phyloP scores from a whole-genome alignment of 1,140 invertebrate species.

The Laupala kohalensis region DNA sequence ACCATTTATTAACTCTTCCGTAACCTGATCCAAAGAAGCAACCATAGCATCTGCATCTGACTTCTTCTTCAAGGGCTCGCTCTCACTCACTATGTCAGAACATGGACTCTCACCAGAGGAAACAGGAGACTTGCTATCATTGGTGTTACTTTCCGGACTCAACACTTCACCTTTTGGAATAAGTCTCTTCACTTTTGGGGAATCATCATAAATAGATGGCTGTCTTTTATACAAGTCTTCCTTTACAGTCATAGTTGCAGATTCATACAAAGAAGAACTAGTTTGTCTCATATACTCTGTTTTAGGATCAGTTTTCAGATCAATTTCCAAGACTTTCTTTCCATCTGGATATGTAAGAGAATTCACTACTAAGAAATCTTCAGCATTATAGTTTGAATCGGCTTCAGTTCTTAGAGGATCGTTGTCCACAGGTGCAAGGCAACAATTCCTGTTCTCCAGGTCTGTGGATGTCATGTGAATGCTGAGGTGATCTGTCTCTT shows the following conservation, averaged over 20 bases:
- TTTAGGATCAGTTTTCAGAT: not conserved
- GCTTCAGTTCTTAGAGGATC: not conserved
- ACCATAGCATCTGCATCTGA: constrained; percentile 42
- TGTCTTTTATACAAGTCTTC: not conserved
- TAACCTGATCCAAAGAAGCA: constrained; percentile 46
- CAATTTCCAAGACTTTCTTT: not conserved
- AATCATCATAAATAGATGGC: not conserved
- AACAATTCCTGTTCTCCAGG: constrained; percentile 6
- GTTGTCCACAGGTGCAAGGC: constrained; percentile 7
- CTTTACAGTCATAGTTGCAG: not conserved
- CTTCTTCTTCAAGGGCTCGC: not conserved
- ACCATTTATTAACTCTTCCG: constrained; percentile 39
- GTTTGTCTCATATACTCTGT: not conserved
- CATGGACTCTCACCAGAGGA: constrained; percentile 1
- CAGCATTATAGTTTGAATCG: not conserved
- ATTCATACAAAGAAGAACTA: not conserved
- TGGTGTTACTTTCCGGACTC: not conserved
- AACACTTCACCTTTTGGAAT: not conserved
- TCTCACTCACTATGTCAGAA: not conserved
- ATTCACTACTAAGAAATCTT: not conserved
- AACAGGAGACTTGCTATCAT: not conserved
- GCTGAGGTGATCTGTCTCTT: constrained; percentile 10
- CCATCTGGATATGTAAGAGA: not conserved
- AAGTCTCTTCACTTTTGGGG: not conserved
- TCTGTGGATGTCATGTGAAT: not conserved